phyloP scores from a whole-genome alignment of 2,888 invertebrate genomes.

The Platycheirus albimanus region DNA sequence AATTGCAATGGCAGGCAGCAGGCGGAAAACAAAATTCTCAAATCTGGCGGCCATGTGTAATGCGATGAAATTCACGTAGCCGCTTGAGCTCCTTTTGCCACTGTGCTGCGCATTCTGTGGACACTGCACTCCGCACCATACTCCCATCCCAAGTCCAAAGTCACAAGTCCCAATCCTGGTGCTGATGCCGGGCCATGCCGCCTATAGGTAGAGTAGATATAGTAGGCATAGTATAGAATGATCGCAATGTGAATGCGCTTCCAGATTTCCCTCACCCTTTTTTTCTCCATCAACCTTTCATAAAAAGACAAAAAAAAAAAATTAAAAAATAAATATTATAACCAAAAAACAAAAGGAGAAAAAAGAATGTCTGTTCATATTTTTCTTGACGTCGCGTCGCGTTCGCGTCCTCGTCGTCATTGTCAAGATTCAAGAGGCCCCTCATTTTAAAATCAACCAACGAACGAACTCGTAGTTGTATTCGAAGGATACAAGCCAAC shows the following conservation, averaged over 20 bases:
- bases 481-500: slow-evolving; percentile 42
- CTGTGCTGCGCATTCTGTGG: slow-evolving; percentile 57
- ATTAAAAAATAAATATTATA: slow-evolving; percentile 15
- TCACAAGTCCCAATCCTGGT: not conserved
- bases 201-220: no score
- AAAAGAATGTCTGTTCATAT: slow-evolving; percentile 64
- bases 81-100: slow-evolving; percentile 54
- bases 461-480: slow-evolving; percentile 26
- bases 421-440: slow-evolving; percentile 50
- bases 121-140: slow-evolving; percentile 1
- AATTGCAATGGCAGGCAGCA: slow-evolving; percentile 16
- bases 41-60: slow-evolving; percentile 71
- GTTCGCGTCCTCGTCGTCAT: slow-evolving; percentile 52
- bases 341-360: slow-evolving; percentile 24
- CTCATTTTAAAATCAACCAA: slow-evolving; percentile 44
- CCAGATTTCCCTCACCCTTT: slow-evolving; percentile 32
- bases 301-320: slow-evolving; percentile 27
- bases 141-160: slow-evolving; percentile 9
- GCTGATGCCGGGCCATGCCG: no score
- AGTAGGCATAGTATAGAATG: slow-evolving; percentile 24
- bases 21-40: slow-evolving; percentile 53
- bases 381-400: slow-evolving; percentile 66
- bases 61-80: slow-evolving; percentile 71
- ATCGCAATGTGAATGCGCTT: slow-evolving; percentile 70
- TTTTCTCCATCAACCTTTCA: slow-evolving; percentile 12